Evolutionary conservation across 1,140 invertebrate genomes (phyloP).

Genomic region (Eueides isabella): DNA sequence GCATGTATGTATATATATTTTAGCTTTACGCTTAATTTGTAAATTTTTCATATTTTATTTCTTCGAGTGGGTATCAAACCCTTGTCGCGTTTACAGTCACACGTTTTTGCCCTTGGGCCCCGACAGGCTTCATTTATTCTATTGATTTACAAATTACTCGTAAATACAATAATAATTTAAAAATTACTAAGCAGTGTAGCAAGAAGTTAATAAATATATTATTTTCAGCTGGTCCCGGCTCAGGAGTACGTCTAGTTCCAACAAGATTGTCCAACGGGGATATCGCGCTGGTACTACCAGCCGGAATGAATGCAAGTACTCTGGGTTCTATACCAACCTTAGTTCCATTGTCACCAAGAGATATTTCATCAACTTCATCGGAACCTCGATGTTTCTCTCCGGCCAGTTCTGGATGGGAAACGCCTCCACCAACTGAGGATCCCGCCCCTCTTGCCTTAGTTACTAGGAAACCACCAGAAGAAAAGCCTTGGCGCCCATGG

Average conservation of each 20-base stretch:
- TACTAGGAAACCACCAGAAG: constrained; percentile 84
- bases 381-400: constrained; percentile 75
- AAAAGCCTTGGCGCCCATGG: constrained; percentile 88
- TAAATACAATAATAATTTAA: too few relatives aligned
- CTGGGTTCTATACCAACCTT: constrained; percentile 84
- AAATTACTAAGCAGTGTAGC: too few relatives aligned
- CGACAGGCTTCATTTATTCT: too few relatives aligned
- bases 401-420: constrained; percentile 70
- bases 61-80: too few relatives aligned
- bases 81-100: too few relatives aligned
- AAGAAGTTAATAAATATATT: constrained; percentile 12
- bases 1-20: too few relatives aligned
- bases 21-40: too few relatives aligned
- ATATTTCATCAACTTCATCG: constrained; percentile 85
- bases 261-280: constrained; percentile 91
- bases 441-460: constrained; percentile 88
- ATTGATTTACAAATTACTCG: background rate
- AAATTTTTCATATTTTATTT: too few relatives aligned
- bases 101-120: too few relatives aligned
- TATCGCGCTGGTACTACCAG: constrained; percentile 89
- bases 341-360: constrained; percentile 87
- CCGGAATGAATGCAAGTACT: constrained; percentile 80
- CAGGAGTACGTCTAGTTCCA: constrained; percentile 90
- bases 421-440: constrained; percentile 64
- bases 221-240: constrained; percentile 83